Evolutionary conservation across 2,797 vertebrate genomes (phyloP), one percentile per base, ranked within the genome.

Genomic region (Lutjanus argentimaculatus): DNA sequence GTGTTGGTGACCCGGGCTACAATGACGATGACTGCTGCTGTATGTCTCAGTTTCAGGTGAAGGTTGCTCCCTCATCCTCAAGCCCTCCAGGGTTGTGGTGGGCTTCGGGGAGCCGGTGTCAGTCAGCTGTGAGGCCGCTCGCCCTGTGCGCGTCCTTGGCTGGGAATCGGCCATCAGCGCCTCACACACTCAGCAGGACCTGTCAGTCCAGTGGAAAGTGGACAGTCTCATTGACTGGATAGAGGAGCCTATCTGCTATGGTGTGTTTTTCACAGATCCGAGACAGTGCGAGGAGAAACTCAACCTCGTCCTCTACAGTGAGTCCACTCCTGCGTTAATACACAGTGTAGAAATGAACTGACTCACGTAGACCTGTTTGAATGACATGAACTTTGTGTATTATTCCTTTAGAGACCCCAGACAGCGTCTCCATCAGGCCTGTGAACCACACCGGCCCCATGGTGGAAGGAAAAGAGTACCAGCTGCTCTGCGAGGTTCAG

Each of bases 181-280:
- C 0, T 77, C 93, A 6, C 93, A 96, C 68, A 96, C 95, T 6
- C 95, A 96, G 25, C 93, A 89, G 78, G 89, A 95, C 53, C 91
- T 88, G 45, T 92, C 93, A 1, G 92, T 96, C 80, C 95, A 93
- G 83, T 96, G 96, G 96, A 94, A 89, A 68, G 96, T 96, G 8
- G 95, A 96, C 89, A 96, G 95, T 49, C 94, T 96, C 80, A 96
- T 95, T 10, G 95, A 96, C 36, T 96, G 96, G 96, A 96, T 96
- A 57, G 96, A 96, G 69, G 96, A 96, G 78, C 96, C 96, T 10
- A 96, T 96, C 86, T 96, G 96, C 85, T 96, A 96, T 9, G 96
- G 96, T 14, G 96, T 96, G 57, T 96, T 96, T 75, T 96, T 95
- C 89, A 96, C 95, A n/a, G 93, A 94, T 36, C 96, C 96, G 1